phyloP scores from a whole-genome alignment of 2,888 invertebrate species.

The Mythimna ferrago region DNA sequence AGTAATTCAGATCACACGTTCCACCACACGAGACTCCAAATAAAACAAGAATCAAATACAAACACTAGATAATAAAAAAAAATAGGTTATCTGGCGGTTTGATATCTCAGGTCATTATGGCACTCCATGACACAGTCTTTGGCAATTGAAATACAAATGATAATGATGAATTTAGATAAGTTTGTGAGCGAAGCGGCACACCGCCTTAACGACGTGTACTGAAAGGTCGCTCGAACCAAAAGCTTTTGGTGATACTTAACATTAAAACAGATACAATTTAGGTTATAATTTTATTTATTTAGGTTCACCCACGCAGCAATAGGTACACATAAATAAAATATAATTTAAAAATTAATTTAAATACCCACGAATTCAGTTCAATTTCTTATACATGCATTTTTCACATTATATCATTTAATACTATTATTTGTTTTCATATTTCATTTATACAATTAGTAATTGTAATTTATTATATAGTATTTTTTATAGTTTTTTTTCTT shows the following conservation, averaged over 20 bases:
- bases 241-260: not conserved
- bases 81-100: slow-evolving; percentile 67
- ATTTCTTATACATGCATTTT: too few relatives aligned
- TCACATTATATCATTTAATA: too few relatives aligned
- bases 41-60: slow-evolving; percentile 27
- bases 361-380: too few relatives aligned
- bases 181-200: slow-evolving; percentile 17
- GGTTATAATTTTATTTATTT: too few relatives aligned
- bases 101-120: slow-evolving; percentile 71
- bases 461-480: too few relatives aligned
- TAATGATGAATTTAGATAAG: slow-evolving; percentile 63
- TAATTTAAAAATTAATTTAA: too few relatives aligned
- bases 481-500: too few relatives aligned
- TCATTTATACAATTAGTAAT: too few relatives aligned
- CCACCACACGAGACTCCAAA: slow-evolving; percentile 12
- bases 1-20: slow-evolving; percentile 2
- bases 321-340: too few relatives aligned
- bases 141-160: slow-evolving; percentile 74
- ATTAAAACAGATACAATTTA: not conserved
- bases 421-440: too few relatives aligned
- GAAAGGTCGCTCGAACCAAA: not conserved
- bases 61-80: slow-evolving; percentile 41
- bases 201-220: slow-evolving; percentile 8
- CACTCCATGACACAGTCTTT: slow-evolving; percentile 67
- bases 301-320: too few relatives aligned